These are phyloP conservation scores for Prietella phreatophila DNA, from an alignment of 2,113 vertebrate species.

Conservation along the genomic window DNA sequence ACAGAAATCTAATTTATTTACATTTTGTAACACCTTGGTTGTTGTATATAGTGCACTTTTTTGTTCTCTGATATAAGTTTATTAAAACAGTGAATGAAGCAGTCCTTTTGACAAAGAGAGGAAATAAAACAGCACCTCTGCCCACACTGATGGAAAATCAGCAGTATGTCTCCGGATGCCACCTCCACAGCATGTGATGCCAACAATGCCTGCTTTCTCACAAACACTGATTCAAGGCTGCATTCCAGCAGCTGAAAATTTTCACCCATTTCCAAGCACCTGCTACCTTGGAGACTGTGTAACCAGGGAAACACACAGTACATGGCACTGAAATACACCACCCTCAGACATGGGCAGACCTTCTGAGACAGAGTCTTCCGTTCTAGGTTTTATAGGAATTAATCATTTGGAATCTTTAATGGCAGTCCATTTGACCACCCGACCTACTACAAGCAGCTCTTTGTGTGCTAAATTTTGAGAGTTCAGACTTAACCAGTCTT, in stretches of 20 bases:
- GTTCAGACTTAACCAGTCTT: not conserved
- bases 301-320: conserved; percentile 51
- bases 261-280: conserved; percentile 54
- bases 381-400: conserved; percentile 23
- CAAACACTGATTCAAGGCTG: conserved; percentile 39
- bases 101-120: conserved; percentile 6
- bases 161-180: conserved; percentile 40
- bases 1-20: not conserved
- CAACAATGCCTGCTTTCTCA: conserved; percentile 40
- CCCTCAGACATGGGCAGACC: conserved; percentile 46
- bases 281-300: conserved; percentile 60
- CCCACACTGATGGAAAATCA: conserved; percentile 36
- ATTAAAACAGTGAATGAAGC: conserved; percentile 4
- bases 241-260: conserved; percentile 49
- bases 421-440: conserved; percentile 11
- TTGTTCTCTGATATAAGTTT: conserved; percentile 2
- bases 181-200: conserved; percentile 42
- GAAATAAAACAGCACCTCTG: conserved; percentile 36
- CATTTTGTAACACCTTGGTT: not conserved
- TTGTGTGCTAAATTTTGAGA: not conserved
- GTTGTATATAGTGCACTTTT: not conserved
- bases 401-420: conserved; percentile 34
- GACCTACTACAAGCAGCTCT: conserved; percentile 25
- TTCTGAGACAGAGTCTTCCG: conserved; percentile 25
- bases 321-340: conserved; percentile 34